Evolutionary conservation across 2,888 invertebrate species (phyloP).

Genomic region (Serripes groenlandicus): DNA sequence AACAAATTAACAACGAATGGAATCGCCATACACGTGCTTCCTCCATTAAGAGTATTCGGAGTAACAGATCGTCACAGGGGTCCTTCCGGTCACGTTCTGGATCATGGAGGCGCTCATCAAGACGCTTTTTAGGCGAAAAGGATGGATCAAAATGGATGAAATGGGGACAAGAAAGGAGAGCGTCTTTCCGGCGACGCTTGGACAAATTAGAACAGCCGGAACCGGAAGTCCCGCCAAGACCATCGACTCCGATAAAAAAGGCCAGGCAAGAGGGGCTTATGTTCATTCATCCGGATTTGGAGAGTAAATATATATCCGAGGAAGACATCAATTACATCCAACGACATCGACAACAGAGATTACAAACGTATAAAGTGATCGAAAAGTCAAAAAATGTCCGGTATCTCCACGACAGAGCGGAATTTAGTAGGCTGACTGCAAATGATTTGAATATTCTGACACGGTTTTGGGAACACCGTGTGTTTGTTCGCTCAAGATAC

Average conservation of each 20-base stretch:
- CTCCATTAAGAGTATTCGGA: conserved; percentile 61
- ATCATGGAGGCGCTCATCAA: conserved; percentile 70
- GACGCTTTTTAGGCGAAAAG: conserved; percentile 69
- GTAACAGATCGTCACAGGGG: conserved; percentile 67
- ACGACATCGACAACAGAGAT: conserved; percentile 78
- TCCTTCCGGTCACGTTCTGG: conserved; percentile 76
- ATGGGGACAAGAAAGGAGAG: conserved; percentile 80
- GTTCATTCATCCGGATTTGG: conserved; percentile 82
- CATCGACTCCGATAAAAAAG: conserved; percentile 85
- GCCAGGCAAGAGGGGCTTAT: conserved; percentile 82
- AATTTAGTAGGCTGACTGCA: conserved; percentile 76
- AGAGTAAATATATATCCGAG: conserved; percentile 79
- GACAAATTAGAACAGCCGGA: conserved; percentile 79
- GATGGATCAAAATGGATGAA: conserved; percentile 80
- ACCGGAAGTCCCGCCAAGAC: conserved; percentile 73
- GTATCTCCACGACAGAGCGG: conserved; percentile 57
- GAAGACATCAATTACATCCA: conserved; percentile 81
- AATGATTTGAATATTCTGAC: conserved; percentile 81
- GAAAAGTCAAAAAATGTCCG: conserved; percentile 77
- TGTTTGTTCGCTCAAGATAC: conserved; percentile 81
- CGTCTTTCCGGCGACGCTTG: conserved; percentile 80
- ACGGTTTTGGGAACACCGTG: conserved; percentile 84
- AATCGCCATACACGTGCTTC: conserved; percentile 64
- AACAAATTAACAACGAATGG: conserved; percentile 76
- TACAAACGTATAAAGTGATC: conserved; percentile 78